Evolutionary conservation across 2,888 invertebrate species (phyloP).

Genomic region (Andrena bucephala): DNA sequence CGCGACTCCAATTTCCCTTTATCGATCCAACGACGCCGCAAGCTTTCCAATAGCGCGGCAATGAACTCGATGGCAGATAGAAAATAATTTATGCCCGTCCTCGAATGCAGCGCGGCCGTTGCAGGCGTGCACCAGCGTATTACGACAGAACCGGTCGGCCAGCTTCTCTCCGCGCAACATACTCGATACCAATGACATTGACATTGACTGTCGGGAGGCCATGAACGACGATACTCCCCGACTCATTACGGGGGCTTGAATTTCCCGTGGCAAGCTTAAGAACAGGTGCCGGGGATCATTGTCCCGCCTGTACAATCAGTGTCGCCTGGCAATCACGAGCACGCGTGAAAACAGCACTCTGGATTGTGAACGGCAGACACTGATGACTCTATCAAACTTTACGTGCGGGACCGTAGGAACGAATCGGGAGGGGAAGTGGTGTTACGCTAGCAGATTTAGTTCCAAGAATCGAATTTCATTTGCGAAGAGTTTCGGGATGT

Average conservation of each 20-base stretch:
- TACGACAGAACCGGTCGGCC: constrained; percentile 70
- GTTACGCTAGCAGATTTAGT: too few species aligned
- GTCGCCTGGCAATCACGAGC: neutral
- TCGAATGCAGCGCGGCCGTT: constrained; percentile 51
- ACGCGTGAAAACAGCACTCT: neutral
- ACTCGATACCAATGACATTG: constrained; percentile 61
- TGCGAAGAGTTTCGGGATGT: too few species aligned
- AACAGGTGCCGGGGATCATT: constrained; percentile 23
- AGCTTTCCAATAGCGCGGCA: constrained; percentile 45
- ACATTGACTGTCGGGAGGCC: constrained; percentile 48
- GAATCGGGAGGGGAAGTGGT: too few species aligned
- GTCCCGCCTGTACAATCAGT: constrained; percentile 12
- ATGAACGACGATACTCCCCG: constrained; percentile 43
- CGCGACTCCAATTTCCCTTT: neutral
- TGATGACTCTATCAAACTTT: constrained; percentile 14
- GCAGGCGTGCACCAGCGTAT: constrained; percentile 36
- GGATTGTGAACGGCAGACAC: neutral
- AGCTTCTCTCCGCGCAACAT: constrained; percentile 47
- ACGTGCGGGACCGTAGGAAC: neutral
- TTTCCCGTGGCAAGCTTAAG: constrained; percentile 23
- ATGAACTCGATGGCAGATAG: constrained; percentile 65
- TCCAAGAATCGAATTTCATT: too few species aligned
- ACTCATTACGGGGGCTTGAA: constrained; percentile 15
- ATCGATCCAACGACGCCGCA: constrained; percentile 26
- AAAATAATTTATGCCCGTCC: constrained; percentile 70